Percentiles rank a stretch among this genome's conserved stretches.
phyloP scores from a whole-genome alignment of 1,140 invertebrate species.

The Philopotamus ludificatus region DNA sequence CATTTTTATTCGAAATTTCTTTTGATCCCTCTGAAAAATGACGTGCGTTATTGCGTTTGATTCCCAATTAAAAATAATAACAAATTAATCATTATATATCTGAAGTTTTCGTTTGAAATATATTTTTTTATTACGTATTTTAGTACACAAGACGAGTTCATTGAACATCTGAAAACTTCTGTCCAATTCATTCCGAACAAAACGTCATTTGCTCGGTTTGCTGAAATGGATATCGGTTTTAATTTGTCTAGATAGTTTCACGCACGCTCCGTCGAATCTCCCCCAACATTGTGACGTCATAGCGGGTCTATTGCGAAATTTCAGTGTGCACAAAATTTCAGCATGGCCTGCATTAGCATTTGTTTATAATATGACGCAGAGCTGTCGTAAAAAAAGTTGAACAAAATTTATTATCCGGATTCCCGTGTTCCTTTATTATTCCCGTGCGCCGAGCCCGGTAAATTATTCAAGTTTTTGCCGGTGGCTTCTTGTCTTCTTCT shows the following conservation, averaged over 20 bases:
- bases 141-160: too few species aligned
- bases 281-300: too few species aligned
- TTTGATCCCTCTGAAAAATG: background rate
- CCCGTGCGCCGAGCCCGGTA: background rate
- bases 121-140: too few species aligned
- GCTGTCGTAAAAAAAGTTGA: background rate
- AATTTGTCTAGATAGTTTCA: too few species aligned
- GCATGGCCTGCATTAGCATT: background rate
- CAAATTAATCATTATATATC: too few species aligned
- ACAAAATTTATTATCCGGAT: background rate
- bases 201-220: too few species aligned
- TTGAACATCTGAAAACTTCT: too few species aligned
- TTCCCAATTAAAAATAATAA: background rate
- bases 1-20: background rate
- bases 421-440: slow-evolving; percentile 1
- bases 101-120: too few species aligned
- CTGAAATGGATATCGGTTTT: slow-evolving; percentile 2
- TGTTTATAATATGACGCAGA: slow-evolving; percentile 1
- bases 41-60: background rate
- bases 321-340: background rate
- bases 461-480: slow-evolving; percentile 19
- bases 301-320: background rate
- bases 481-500: too few species aligned
- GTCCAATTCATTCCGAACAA: too few species aligned
- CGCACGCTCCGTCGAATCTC: too few species aligned